phyloP scores from a whole-genome alignment of 2,888 invertebrate species.

The Heliconius erato region DNA sequence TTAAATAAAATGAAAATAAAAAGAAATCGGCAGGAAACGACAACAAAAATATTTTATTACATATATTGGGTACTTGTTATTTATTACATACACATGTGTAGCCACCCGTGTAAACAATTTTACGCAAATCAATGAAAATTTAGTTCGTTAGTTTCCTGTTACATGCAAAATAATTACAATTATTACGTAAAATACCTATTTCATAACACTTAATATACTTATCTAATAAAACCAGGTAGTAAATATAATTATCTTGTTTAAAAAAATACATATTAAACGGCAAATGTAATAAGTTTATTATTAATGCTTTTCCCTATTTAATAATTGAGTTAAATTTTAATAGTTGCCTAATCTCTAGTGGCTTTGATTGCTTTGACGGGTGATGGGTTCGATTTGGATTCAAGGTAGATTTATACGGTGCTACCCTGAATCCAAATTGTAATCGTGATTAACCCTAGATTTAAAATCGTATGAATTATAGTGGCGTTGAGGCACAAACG shows the following conservation, averaged over 20 bases:
- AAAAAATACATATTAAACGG: background rate
- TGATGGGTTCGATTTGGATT: background rate
- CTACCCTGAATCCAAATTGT: too few species aligned
- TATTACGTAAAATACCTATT: slow-evolving; percentile 28
- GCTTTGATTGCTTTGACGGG: background rate
- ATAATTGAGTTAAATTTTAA: background rate
- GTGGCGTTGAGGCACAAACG: too few species aligned
- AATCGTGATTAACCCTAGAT: too few species aligned
- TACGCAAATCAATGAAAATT: slow-evolving; percentile 36
- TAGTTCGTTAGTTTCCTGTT: slow-evolving; percentile 32
- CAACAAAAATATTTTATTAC: too few species aligned
- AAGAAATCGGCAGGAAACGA: background rate
- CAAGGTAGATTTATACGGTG: too few species aligned
- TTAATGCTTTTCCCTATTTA: background rate
- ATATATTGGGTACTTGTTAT: too few species aligned
- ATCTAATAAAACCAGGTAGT: background rate
- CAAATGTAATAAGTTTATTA: background rate
- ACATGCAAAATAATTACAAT: slow-evolving; percentile 31
- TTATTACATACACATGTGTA: slow-evolving; percentile 1
- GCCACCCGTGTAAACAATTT: slow-evolving; percentile 34
- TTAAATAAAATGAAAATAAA: background rate
- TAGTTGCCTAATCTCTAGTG: background rate
- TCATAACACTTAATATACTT: slow-evolving; percentile 7
- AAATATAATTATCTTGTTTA: background rate
- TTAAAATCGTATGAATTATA: too few species aligned